A percentile compares a stretch with the other conserved stretches of the same genome.
Conservation (phyloP, 1,140 invertebrate species). For the Drosophila sp. region DNA sequence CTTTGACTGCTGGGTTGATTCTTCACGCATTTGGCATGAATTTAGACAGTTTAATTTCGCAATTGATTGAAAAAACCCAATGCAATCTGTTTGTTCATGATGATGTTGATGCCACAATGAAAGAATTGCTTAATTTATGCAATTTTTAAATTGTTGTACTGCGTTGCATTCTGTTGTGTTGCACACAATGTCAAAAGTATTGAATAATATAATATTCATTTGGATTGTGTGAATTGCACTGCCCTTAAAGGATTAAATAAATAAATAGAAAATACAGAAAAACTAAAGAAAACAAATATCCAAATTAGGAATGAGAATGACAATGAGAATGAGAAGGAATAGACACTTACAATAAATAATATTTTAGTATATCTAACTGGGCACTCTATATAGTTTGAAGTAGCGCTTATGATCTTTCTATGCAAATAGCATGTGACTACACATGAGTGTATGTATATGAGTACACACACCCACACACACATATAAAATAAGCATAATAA, state of each 20-base stretch:
- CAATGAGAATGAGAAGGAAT: conserved; percentile 8
- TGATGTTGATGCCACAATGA: conserved; percentile 12
- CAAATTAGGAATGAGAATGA: conserved; percentile 3
- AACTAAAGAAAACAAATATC: too few species aligned
- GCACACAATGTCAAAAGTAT: conserved; percentile 23
- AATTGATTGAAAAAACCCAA: conserved; percentile 61
- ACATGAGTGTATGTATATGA: neutral
- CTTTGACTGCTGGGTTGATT: conserved; percentile 47
- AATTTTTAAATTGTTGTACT: conserved; percentile 40
- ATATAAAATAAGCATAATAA: conserved; percentile 70
- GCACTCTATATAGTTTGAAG: conserved; percentile 63
- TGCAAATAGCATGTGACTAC: conserved; percentile 50
- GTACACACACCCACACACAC: conserved; percentile 19
- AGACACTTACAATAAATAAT: conserved; percentile 45
- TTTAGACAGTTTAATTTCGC: conserved; percentile 60
- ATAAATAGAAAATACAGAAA: neutral
- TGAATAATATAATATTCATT: conserved; percentile 67
- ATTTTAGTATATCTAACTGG: conserved; percentile 48
- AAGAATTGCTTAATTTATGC: conserved; percentile 63
- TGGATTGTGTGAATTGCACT: conserved; percentile 37
- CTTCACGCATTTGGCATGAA: conserved; percentile 57
- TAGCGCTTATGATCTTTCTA: conserved; percentile 72
- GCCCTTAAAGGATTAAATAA: conserved; percentile 9
- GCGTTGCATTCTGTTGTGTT: too few species aligned
- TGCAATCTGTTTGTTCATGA: conserved; percentile 59